Percentiles rank a stretch among this genome's conserved stretches.
phyloP scores from a whole-genome alignment of 2,888 invertebrate species.

The Hirtodrosophila confusa region DNA sequence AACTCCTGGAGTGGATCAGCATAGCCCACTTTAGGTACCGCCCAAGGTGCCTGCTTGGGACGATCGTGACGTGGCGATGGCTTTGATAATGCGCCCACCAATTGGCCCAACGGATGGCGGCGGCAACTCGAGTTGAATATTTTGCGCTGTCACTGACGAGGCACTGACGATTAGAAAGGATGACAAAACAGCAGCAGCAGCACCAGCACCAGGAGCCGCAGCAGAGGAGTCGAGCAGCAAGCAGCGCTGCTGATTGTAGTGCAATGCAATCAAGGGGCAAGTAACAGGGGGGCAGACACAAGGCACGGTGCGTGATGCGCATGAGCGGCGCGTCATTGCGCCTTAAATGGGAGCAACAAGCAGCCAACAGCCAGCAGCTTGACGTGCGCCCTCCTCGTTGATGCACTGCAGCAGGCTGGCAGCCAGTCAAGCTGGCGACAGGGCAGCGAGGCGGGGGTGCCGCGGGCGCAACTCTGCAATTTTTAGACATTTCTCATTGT shows the following conservation, averaged over 20 bases:
- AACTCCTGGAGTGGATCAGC: constrained; percentile 14
- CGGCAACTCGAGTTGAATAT: constrained; percentile 26
- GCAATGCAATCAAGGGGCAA: background rate
- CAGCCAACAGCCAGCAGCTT: constrained; percentile 42
- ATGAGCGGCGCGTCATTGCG: constrained; percentile 76
- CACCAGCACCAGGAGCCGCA: too few relatives aligned
- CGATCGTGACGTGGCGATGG: constrained; percentile 53
- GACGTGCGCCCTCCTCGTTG: constrained; percentile 42
- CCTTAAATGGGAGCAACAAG: constrained; percentile 74
- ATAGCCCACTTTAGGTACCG: constrained; percentile 32
- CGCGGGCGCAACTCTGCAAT: constrained; percentile 54
- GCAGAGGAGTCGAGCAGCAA: too few relatives aligned
- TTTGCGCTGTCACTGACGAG: constrained; percentile 46
- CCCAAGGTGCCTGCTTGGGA: constrained; percentile 40
- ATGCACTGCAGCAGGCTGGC: constrained; percentile 4
- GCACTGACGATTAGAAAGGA: constrained; percentile 65
- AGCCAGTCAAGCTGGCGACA: background rate
- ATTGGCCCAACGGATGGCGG: constrained; percentile 55
- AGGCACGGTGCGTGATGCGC: constrained; percentile 75
- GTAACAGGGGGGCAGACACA: constrained; percentile 9
- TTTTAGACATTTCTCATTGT: constrained; percentile 74
- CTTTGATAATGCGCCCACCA: constrained; percentile 64
- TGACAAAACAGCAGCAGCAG: constrained; percentile 44
- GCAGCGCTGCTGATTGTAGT: too few relatives aligned
- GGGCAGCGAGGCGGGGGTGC: background rate